Evolutionary conservation across 1,140 invertebrate species (phyloP).

Genomic region (Lasioglossum albipes): DNA sequence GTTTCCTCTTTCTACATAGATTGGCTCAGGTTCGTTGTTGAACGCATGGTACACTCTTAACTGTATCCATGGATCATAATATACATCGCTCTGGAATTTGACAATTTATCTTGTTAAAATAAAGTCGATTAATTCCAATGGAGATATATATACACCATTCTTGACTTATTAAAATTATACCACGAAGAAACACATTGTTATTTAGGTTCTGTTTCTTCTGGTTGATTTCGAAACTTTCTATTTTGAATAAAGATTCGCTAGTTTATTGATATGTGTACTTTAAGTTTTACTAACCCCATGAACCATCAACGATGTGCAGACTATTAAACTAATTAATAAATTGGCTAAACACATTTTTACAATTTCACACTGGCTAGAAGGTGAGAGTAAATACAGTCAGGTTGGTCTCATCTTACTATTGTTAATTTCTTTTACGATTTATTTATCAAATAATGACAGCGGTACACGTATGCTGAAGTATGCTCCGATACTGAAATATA

Average conservation of each 20-base stretch:
- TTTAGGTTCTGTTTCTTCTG: background rate
- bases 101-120: background rate
- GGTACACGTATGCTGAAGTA: background rate
- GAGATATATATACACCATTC: too few relatives aligned
- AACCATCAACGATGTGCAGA: constrained; percentile 42
- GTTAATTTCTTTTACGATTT: background rate
- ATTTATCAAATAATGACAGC: constrained; percentile 19
- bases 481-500: constrained; percentile 4
- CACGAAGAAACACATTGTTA: background rate
- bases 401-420: constrained; percentile 21
- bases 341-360: constrained; percentile 57
- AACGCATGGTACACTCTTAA: constrained; percentile 85
- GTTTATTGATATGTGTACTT: background rate
- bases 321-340: constrained; percentile 37
- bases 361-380: background rate
- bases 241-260: too few relatives aligned
- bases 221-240: too few relatives aligned
- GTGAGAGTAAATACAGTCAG: constrained; percentile 15
- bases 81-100: constrained; percentile 73
- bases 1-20: constrained; percentile 87
- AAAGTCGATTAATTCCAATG: background rate
- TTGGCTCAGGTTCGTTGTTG: constrained; percentile 80
- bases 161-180: too few relatives aligned
- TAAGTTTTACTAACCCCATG: constrained; percentile 47
- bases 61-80: constrained; percentile 81